Conservation (phyloP, 2,113 vertebrate species). For the Melanotaenia duboulayi region DNA sequence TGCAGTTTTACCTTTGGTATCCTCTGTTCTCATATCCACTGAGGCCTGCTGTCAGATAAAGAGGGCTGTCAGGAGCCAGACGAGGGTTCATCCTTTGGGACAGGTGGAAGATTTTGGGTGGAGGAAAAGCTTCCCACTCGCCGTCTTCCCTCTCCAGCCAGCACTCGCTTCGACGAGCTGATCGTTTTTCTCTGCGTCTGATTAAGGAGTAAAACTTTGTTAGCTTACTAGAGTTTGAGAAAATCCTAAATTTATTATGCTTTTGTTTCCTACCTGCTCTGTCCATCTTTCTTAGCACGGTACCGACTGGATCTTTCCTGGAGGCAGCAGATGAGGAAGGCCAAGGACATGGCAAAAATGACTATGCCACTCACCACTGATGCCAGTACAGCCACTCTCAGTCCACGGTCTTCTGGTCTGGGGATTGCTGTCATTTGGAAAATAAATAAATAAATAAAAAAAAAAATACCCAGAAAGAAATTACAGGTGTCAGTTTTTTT, state of each 20-base stretch:
- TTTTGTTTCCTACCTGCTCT: constrained; percentile 63
- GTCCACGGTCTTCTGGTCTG: constrained; percentile 75
- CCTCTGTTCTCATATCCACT: constrained; percentile 81
- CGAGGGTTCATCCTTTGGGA: constrained; percentile 78
- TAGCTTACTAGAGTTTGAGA: neutral
- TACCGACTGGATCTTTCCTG: constrained; percentile 71
- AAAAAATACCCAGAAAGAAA: too few relatives aligned
- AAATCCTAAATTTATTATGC: neutral
- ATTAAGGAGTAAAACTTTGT: neutral
- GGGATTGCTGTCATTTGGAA: constrained; percentile 74
- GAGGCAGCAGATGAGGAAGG: constrained; percentile 87
- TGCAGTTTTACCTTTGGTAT: constrained; percentile 75
- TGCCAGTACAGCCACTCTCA: constrained; percentile 82
- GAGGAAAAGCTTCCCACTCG: constrained; percentile 79
- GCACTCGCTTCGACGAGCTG: constrained; percentile 69
- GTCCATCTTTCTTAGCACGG: constrained; percentile 59
- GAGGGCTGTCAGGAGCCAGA: constrained; percentile 73
- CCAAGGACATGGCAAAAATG: constrained; percentile 84
- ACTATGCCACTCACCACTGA: constrained; percentile 85
- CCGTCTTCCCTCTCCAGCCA: constrained; percentile 82
- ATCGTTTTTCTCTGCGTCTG: constrained; percentile 74
- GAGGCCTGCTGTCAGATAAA: constrained; percentile 76
- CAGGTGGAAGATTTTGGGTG: constrained; percentile 81
- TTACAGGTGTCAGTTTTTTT: too few relatives aligned
- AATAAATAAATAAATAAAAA: too few relatives aligned